A percentile compares a stretch with the other conserved stretches of the same genome.
These are phyloP conservation scores for Argyrosomus japonicus DNA, from an alignment of 2,113 vertebrate genomes.

Conservation along the genomic window DNA sequence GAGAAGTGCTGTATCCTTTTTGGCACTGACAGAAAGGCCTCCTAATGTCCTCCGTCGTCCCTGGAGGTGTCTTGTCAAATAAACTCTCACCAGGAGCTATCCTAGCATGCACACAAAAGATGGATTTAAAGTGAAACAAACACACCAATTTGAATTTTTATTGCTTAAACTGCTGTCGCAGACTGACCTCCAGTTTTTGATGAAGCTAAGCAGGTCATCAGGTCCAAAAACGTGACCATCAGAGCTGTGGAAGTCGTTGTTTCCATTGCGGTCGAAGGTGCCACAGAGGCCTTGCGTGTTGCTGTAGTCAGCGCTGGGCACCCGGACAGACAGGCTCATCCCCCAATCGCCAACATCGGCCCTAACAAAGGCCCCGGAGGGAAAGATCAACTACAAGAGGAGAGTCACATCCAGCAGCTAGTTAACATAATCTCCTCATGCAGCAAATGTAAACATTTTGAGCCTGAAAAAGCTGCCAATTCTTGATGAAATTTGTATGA, in stretches of 20 bases:
- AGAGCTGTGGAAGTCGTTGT: constrained; percentile 82
- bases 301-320: constrained; percentile 80
- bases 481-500: neutral
- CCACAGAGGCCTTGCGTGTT: constrained; percentile 83
- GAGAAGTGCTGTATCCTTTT: constrained; percentile 53
- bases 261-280: constrained; percentile 81
- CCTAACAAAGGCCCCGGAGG: constrained; percentile 84
- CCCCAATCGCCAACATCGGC: constrained; percentile 82
- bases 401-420: constrained; percentile 40
- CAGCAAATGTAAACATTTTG: neutral
- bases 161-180: neutral
- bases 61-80: constrained; percentile 81
- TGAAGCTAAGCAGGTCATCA: constrained; percentile 74
- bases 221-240: constrained; percentile 52
- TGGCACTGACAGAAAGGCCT: constrained; percentile 82
- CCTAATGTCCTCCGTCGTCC: constrained; percentile 56
- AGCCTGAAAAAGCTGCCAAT: neutral
- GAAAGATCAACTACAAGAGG: constrained; percentile 83
- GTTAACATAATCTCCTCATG: constrained; percentile 34
- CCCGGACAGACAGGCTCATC: constrained; percentile 83
- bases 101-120: constrained; percentile 68
- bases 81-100: constrained; percentile 85
- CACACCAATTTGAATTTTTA: neutral
- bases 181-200: constrained; percentile 84
- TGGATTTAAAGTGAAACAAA: neutral